Percentiles rank a stretch among this genome's conserved stretches.
These are phyloP conservation scores for Notiomystis cincta DNA, from an alignment of 2,113 vertebrate genomes.

Conservation along the genomic window DNA sequence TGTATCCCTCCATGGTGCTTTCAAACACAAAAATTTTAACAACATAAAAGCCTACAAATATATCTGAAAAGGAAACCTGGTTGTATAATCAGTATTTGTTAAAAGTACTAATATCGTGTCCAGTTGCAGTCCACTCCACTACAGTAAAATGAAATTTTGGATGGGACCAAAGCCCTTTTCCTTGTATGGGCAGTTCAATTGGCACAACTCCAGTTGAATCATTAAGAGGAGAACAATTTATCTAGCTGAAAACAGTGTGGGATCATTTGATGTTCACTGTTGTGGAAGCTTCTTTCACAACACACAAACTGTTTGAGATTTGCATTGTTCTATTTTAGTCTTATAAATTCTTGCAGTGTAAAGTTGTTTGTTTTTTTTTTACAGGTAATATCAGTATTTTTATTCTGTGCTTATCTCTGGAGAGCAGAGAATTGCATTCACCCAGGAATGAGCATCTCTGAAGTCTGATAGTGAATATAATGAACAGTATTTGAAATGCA, in stretches of 20 bases:
- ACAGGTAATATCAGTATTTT: background rate
- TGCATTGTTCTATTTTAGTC: background rate
- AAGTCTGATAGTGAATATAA: background rate
- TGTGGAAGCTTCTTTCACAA: background rate
- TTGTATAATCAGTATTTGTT: background rate
- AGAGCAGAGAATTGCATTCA: background rate
- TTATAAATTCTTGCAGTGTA: background rate
- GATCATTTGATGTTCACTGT: background rate
- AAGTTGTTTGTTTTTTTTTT: background rate
- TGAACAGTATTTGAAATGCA: background rate
- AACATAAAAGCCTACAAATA: background rate
- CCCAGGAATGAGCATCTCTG: background rate
- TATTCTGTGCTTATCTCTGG: background rate
- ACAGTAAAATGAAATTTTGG: background rate
- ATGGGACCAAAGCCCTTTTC: background rate
- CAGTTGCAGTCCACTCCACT: background rate
- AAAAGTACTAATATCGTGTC: background rate
- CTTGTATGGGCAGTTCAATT: background rate
- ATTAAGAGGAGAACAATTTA: background rate
- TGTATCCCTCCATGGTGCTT: background rate
- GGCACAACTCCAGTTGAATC: background rate
- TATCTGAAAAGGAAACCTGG: background rate
- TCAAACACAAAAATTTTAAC: background rate
- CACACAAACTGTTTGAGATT: background rate
- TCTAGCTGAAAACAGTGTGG: background rate